A percentile compares a stretch with the other conserved stretches of the same genome.
phyloP scores from a whole-genome alignment of 2,113 vertebrate genomes.

The Onychostoma macrolepis region DNA sequence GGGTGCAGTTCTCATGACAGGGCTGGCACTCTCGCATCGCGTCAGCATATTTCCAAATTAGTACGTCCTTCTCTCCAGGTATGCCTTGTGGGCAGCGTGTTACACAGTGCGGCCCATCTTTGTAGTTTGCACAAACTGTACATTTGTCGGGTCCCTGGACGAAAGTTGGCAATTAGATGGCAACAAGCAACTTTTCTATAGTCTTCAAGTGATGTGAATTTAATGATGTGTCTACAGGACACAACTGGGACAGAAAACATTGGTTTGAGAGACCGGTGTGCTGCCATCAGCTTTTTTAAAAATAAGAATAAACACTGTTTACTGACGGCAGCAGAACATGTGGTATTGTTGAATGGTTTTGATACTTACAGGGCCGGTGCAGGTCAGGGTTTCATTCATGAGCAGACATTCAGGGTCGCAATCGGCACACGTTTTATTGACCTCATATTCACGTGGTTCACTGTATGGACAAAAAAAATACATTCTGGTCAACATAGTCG shows the following conservation, averaged over 20 bases:
- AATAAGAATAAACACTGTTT: background rate
- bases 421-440: conserved; percentile 76
- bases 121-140: conserved; percentile 85
- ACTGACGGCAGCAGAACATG: background rate
- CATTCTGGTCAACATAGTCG: background rate
- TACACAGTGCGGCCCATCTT: conserved; percentile 90
- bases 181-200: background rate
- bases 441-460: conserved; percentile 78
- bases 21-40: conserved; percentile 80
- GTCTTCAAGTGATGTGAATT: conserved; percentile 20
- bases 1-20: conserved; percentile 92
- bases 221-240: background rate
- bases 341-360: background rate
- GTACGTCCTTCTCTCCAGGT: conserved; percentile 82
- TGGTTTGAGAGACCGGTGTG: background rate
- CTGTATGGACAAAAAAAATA: conserved; percentile 66
- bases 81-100: conserved; percentile 85
- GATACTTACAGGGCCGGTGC: conserved; percentile 82
- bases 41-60: conserved; percentile 91
- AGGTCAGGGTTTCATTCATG: conserved; percentile 79
- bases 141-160: conserved; percentile 86
- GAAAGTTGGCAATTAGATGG: conserved; percentile 46
- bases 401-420: conserved; percentile 85
- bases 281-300: background rate
- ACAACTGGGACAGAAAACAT: conserved; percentile 4